Evolutionary conservation across 2,797 vertebrate species (phyloP).

Genomic region (Poecilia wingei): DNA sequence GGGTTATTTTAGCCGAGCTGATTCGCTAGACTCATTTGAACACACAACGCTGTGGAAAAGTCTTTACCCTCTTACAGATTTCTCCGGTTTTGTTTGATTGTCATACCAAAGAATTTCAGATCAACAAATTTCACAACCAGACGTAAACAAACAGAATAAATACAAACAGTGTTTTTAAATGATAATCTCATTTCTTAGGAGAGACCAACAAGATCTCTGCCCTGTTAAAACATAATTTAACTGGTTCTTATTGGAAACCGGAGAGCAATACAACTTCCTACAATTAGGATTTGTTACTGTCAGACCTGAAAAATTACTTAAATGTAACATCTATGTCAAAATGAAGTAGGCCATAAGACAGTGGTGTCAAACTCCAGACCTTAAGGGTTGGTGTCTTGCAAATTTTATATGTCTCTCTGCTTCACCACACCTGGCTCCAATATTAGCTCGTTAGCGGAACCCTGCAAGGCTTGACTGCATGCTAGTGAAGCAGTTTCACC

Average conservation of each 20-base stretch:
- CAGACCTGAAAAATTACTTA: background rate
- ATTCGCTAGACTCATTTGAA: constrained; percentile 37
- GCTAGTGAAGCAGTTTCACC: too few relatives aligned
- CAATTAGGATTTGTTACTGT: background rate
- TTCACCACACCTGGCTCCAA: too few relatives aligned
- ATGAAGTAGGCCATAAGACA: background rate
- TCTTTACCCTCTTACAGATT: background rate
- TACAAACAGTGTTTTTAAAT: background rate
- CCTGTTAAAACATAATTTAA: background rate
- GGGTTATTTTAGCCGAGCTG: constrained; percentile 50
- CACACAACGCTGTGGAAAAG: background rate
- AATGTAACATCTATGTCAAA: background rate
- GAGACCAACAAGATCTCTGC: too few relatives aligned
- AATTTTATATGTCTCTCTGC: too few relatives aligned
- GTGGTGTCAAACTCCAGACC: too few relatives aligned
- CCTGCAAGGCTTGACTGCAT: too few relatives aligned
- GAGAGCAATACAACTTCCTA: background rate
- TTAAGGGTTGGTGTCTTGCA: too few relatives aligned
- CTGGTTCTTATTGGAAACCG: background rate
- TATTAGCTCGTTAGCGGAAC: too few relatives aligned
- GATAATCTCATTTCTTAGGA: background rate
- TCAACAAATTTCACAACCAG: background rate
- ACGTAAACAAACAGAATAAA: background rate
- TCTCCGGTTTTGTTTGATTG: background rate
- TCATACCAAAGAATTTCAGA: background rate